Evolutionary conservation across 2,888 invertebrate genomes (phyloP), one percentile per base, ranked within the genome.

Genomic region (Macrophya alboannulata): DNA sequence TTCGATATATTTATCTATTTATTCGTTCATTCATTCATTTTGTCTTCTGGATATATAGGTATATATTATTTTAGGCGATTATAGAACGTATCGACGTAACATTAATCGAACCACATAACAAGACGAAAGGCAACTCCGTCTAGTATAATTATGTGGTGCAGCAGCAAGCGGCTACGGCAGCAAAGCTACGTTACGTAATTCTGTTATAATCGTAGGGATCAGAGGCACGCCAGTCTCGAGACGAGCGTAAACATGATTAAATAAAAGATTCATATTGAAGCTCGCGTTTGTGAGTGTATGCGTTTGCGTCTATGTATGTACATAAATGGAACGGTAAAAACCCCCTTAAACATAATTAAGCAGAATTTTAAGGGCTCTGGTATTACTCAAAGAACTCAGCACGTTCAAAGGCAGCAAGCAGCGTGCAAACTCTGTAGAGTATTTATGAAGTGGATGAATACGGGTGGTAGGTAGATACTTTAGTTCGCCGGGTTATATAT

Each of bases 141-240:
- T 68, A 68, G 68, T 68, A 68, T 68, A 68, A 68, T 37, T 68
- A 68, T 68, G 68, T 68, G 37, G 68, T 68, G 68, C 68, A 43
- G 72, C 45, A n/a, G 45, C 17, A 31, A 17, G 31, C 12, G 43
- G 43, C 12, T 25, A 43, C 72, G 43, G 71, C 71, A 71, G 71
- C 45, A 12, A 45, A 21, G 72, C 72, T 21, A 45, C 43, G 83
- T 83, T 83, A 68, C 83, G 83, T 83, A 83, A 68, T 65, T 83
- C 31, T 83, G n/a, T 48, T 68, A 48, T 83, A 83, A 83, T 83
- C 68, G 45, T 83, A 48, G 62, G 83, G 62, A 68, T 83, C 83
- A 83, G 68, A 83, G 83, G 83, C 83, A 83, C 68, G 83, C 83
- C 83, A 68, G 83, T 83, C 83, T 48, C 65, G n/a, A 83, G 65